Base-by-base conservation (phyloP, 1,140 invertebrate genomes). In the Prorops nasuta region DNA sequence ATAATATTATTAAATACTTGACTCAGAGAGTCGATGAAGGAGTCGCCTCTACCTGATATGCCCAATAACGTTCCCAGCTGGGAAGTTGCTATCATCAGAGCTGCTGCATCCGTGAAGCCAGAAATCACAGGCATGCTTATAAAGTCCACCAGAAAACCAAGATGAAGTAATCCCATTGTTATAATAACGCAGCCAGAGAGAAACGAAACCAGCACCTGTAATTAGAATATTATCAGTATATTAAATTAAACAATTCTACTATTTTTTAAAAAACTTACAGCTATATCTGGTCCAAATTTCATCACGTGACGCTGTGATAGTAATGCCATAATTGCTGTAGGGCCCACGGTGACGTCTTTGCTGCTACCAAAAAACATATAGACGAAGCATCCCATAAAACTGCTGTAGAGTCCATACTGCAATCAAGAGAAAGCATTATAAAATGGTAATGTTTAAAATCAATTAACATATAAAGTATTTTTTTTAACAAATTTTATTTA, bases 331-430 rank as follows among this genome's bases (percentile, higher is more conserved):
- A 85, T 80, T 2, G 83, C 82, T 2, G 83, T 84, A 6, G 83
- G 83, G 10, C 83, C 83, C 16, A 84, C 79, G 0, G 83, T 85
- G 16, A 87, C 78, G 44, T 86, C 84, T 62, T 83, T 85, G 24
- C 81, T 80, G 14, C 83, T 84, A 2, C 87, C 87, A 49, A 89
- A 78, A 37, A 88, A 54, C 17, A 81, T 72, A 67, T 89, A 89
- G 17, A 86, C 73, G 67, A 88, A 85, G 60, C 82, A 83, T 10
- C 85, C 84, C 78, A 86, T 82, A 60, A 88, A 87, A 14, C 82
- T 79, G 31, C 85, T 83, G 66, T 88, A 88, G 6, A 89, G 67
- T 28, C 86, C 87, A 70, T 84, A 84, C 81, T 84, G 64, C 39
- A 75, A 69, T 58, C 59, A 47, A 31, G 40, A n/a, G n/a, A n/a